Conservation (phyloP, 2,797 vertebrate species). For the Smutsia temminckii region DNA sequence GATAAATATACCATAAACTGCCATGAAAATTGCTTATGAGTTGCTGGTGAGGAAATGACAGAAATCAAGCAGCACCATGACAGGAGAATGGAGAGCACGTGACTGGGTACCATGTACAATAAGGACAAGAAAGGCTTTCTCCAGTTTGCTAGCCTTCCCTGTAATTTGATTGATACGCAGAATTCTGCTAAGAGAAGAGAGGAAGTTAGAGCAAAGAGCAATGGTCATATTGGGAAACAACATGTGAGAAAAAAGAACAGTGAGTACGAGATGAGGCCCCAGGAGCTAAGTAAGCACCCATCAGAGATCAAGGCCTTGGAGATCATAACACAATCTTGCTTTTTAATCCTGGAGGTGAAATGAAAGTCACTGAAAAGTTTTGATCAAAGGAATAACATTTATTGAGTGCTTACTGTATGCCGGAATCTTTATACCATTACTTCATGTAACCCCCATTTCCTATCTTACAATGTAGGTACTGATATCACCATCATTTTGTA, state of each 20-base stretch:
- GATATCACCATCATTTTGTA: not conserved
- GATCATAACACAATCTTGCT: not conserved
- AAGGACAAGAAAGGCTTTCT: not conserved
- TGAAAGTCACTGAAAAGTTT: not conserved
- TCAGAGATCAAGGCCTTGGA: not conserved
- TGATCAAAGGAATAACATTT: not conserved
- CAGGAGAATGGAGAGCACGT: not conserved
- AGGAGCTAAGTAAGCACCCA: not conserved
- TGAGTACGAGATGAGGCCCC: not conserved
- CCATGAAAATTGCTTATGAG: not conserved
- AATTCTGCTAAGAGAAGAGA: not conserved
- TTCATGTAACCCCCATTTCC: not conserved
- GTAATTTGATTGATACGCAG: not conserved
- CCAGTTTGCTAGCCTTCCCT: not conserved
- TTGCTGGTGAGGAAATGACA: not conserved
- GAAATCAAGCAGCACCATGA: not conserved
- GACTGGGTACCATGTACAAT: not conserved
- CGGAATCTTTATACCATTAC: not conserved
- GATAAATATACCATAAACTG: not conserved
- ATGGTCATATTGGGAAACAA: not conserved
- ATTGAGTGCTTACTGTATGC: not conserved
- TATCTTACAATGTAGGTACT: not conserved
- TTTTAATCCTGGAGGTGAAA: not conserved
- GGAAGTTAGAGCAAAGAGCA: not conserved
- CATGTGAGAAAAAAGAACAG: not conserved